These are phyloP conservation scores for Arenaria interpres DNA, from an alignment of 2,113 vertebrate genomes.

Conservation along the genomic window DNA sequence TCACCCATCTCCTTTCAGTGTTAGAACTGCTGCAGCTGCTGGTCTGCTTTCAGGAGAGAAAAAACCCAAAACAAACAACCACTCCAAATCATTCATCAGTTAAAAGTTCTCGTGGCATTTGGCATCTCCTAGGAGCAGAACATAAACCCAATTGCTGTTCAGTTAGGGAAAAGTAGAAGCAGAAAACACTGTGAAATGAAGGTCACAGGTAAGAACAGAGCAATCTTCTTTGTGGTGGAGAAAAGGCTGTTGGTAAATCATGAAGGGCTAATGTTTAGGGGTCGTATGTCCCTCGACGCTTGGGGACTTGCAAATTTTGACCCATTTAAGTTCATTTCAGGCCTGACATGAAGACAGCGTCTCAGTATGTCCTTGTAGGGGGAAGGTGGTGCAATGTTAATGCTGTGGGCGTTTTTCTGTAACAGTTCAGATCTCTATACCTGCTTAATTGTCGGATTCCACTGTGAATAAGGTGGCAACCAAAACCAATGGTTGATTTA, in stretches of 20 bases:
- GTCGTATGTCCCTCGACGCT: rapidly evolving
- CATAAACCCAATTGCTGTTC: not conserved
- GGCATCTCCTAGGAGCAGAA: not conserved
- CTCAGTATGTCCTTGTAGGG: not conserved
- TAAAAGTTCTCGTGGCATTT: not conserved
- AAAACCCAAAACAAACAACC: not conserved
- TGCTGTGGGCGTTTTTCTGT: not conserved
- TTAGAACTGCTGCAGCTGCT: not conserved
- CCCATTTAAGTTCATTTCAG: not conserved
- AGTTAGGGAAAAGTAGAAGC: not conserved
- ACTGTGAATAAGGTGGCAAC: not conserved
- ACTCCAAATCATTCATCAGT: not conserved
- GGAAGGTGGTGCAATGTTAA: not conserved
- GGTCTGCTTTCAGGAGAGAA: not conserved
- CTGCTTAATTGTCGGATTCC: not conserved
- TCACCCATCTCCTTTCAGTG: not conserved
- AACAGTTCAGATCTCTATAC: not conserved
- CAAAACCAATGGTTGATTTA: not conserved
- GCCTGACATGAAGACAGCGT: not conserved
- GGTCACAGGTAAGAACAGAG: not conserved
- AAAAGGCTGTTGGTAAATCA: not conserved
- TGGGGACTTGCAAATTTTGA: not conserved
- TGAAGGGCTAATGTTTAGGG: not conserved
- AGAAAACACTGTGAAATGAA: not conserved
- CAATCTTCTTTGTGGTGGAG: not conserved